Base-by-base conservation (phyloP, 2,888 invertebrate species). In the Biston stratarius region DNA sequence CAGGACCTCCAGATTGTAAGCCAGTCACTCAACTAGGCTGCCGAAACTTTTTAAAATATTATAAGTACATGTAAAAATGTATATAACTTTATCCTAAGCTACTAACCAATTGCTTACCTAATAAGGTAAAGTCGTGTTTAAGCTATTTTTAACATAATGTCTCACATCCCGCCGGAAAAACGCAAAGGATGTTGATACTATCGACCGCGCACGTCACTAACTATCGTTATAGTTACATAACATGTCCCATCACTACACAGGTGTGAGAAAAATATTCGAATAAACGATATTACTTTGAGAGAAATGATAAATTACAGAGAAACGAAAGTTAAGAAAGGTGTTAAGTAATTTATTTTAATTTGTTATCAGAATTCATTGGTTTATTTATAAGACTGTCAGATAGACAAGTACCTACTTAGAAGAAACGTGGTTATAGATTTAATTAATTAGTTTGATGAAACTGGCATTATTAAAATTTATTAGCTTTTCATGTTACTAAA, bases 181-280 rank as follows among this genome's bases (percentile, higher is more conserved):
- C 42, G 55, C 55, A 48, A 47, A 71, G 72, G 72, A 72, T 69
- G 74, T 64, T 47, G 64, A 60, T 71, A 49, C 64, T 67, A 71
- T 62, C 61, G 72, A 58, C 69, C 47, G 53, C 52, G 49, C 45
- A 49, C 51, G 59, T 68, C 66, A 60, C 59, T 49, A 47, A 36
- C 53, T 51, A 56, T 61, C n/a, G 60, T 49, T 56, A 63, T 47
- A 34, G 57, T 58, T 58, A 47, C 57, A 40, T 61, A 34, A 56
- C 52, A 5, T 56, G 49, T 49, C 51, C 42, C 53, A 48, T 53
- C 64, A 59, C 53, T 58, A 34, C 40, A 42, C 56, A 34, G 40
- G 15, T 55, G 40, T 11, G 40, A 12, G 36, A 52, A 14, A 14
- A 1, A 36, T n/a, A 14, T 6, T 5, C 6, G 1, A 15, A 47